phyloP scores from a whole-genome alignment of 1,140 invertebrate genomes.

The Drosophila pseudoobscura region DNA sequence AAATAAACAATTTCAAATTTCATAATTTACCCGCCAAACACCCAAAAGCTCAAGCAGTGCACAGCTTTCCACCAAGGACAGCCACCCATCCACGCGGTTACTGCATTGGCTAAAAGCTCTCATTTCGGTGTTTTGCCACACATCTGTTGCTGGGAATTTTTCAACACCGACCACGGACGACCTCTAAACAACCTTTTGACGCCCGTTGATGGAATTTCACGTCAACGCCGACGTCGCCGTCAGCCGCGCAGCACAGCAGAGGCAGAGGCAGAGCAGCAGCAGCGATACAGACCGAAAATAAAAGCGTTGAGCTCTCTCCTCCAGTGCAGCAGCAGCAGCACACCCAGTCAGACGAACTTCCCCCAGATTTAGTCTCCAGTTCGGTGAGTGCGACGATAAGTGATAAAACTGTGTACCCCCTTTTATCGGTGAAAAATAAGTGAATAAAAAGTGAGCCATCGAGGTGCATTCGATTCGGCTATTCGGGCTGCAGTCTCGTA shows the following conservation, averaged over 20 bases:
- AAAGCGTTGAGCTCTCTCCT: slow-evolving; percentile 64
- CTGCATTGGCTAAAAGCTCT: slow-evolving; percentile 37
- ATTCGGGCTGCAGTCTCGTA: slow-evolving; percentile 58
- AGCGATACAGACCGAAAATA: slow-evolving; percentile 53
- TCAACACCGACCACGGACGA: slow-evolving; percentile 70
- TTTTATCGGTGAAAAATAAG: neutral
- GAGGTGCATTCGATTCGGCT: slow-evolving; percentile 35
- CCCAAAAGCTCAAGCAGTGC: slow-evolving; percentile 27
- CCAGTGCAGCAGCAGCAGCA: slow-evolving; percentile 77
- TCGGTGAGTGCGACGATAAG: slow-evolving; percentile 59
- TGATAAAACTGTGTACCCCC: slow-evolving; percentile 15
- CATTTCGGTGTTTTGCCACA: slow-evolving; percentile 56
- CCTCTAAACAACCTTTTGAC: slow-evolving; percentile 79
- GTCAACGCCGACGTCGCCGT: slow-evolving; percentile 40
- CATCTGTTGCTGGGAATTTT: slow-evolving; percentile 35
- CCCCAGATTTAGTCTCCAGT: slow-evolving; percentile 68
- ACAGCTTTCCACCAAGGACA: slow-evolving; percentile 2
- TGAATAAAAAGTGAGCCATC: slow-evolving; percentile 15
- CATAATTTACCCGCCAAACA: neutral
- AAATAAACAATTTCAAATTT: slow-evolving; percentile 2
- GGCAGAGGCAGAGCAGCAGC: slow-evolving; percentile 21
- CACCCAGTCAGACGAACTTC: slow-evolving; percentile 66
- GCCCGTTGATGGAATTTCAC: slow-evolving; percentile 54
- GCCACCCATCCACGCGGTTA: neutral
- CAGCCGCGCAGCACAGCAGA: neutral